These are phyloP conservation scores for Cryptotermes secundus DNA, from an alignment of 1,140 invertebrate species.

Conservation along the genomic window DNA sequence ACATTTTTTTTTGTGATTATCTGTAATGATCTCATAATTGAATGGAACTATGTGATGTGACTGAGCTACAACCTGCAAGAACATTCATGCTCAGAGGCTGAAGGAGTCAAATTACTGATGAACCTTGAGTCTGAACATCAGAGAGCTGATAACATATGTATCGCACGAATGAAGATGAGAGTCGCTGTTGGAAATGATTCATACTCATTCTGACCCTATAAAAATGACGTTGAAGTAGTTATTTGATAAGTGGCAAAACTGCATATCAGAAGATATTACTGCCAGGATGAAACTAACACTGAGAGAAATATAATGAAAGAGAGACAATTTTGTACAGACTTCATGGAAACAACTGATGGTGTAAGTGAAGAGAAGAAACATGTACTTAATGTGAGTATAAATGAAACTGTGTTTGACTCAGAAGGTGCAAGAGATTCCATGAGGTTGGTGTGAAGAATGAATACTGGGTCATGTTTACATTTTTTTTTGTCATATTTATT, in stretches of 20 bases:
- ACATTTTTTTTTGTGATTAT: neutral
- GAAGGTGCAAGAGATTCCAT: neutral
- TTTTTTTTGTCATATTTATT: neutral
- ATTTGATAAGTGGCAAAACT: neutral
- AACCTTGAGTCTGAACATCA: neutral
- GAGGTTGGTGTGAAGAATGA: neutral
- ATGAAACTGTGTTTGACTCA: neutral
- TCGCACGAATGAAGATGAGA: neutral
- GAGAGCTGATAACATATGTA: neutral
- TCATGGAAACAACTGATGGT: neutral
- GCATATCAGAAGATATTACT: neutral
- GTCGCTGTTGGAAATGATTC: neutral
- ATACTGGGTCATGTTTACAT: neutral
- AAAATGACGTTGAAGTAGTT: too few relatives aligned
- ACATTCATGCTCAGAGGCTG: neutral
- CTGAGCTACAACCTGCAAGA: neutral
- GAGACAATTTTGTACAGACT: neutral
- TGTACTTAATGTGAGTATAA: neutral
- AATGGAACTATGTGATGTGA: neutral
- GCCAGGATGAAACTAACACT: neutral
- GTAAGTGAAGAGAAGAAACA: neutral
- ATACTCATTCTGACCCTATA: too few relatives aligned
- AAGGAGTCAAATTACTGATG: neutral
- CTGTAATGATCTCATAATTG: neutral
- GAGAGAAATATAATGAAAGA: neutral